Base-by-base conservation (phyloP, 2,888 invertebrate genomes). In the Mimas tiliae region DNA sequence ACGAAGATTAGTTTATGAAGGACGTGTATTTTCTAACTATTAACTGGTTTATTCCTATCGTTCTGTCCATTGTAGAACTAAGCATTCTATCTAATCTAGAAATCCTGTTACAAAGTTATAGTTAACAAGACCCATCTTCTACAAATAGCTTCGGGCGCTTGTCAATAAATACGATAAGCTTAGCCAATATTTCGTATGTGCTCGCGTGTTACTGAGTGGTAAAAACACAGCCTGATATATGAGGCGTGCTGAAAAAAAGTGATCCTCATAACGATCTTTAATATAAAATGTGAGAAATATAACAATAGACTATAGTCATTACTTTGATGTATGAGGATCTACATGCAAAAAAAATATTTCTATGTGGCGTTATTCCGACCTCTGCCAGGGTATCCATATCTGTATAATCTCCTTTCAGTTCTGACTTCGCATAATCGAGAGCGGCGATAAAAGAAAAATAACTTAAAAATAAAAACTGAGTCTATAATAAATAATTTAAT, bases 211-310 rank as follows among this genome's bases (percentile, higher is more conserved):
- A 42, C 19, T 6, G 16, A 42, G 58, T 19, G 19, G 38, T 58
- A 58, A 58, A 58, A 58, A 58, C 58, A 58, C 38, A 58, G 38
- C 19, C 12, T 19, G 38, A 58, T 42, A 42, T 58, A 42, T 12
- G 19, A 38, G 38, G 11, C 38, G 19, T 16, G 55, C 12, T n/a
- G 16, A 58, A 8, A 58, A 52, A 38, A 58, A 58, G 38, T 19
- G 12, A 38, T 58, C 19, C 42, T 42, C 12, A 12, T 12, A 58
- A 38, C 6, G 16, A n/a, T 6, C 38, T 58, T n/a, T 19, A 42
- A 19, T 42, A 42, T 55, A 55, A 55, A 38, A 38, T 38, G 11
- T 38, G 16, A 16, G 6, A 33, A 53, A 34, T 33, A n/a, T 38
- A 38, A 38, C 38, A 38, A 38, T 38, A 38, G 1, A 7, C 7